phyloP scores from a whole-genome alignment of 2,888 invertebrate genomes.

The Lissonota sp. region DNA sequence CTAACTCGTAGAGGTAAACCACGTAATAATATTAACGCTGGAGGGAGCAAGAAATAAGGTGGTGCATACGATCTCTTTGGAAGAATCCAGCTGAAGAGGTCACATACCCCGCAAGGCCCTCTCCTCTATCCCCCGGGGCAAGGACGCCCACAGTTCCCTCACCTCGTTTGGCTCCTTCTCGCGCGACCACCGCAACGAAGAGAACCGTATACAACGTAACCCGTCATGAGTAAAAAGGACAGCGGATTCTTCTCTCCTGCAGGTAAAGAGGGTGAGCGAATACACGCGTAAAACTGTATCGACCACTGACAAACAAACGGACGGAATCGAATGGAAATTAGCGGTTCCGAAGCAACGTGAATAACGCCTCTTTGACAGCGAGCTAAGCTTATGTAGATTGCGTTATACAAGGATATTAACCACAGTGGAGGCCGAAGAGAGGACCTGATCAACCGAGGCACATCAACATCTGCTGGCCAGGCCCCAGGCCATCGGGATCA shows the following conservation, averaged over 20 bases:
- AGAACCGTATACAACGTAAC: conserved; percentile 10
- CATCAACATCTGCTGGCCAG: conserved; percentile 71
- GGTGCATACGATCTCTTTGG: conserved; percentile 30
- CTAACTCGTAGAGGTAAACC: conserved; percentile 3
- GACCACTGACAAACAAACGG: too few relatives aligned
- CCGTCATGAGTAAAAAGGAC: background rate
- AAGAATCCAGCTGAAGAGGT: conserved; percentile 68
- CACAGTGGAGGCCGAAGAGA: conserved; percentile 8
- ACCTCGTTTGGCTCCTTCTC: conserved; percentile 66
- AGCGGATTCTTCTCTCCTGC: too few relatives aligned
- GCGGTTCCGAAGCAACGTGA: too few relatives aligned
- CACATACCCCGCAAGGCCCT: conserved; percentile 67
- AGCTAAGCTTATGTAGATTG: background rate
- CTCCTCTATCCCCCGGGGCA: conserved; percentile 77
- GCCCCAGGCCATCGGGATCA: conserved; percentile 58
- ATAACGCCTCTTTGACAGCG: too few relatives aligned
- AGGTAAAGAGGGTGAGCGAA: too few relatives aligned
- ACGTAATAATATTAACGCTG: conserved; percentile 11
- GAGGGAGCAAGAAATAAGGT: conserved; percentile 15
- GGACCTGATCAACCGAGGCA: conserved; percentile 52
- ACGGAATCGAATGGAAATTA: too few relatives aligned
- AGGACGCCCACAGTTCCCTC: conserved; percentile 79
- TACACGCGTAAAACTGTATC: too few relatives aligned
- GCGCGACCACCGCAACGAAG: conserved; percentile 46
- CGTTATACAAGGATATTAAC: conserved; percentile 21